These are phyloP conservation scores for Nemotelus nigrinus DNA, from an alignment of 2,888 invertebrate genomes.

Conservation along the genomic window DNA sequence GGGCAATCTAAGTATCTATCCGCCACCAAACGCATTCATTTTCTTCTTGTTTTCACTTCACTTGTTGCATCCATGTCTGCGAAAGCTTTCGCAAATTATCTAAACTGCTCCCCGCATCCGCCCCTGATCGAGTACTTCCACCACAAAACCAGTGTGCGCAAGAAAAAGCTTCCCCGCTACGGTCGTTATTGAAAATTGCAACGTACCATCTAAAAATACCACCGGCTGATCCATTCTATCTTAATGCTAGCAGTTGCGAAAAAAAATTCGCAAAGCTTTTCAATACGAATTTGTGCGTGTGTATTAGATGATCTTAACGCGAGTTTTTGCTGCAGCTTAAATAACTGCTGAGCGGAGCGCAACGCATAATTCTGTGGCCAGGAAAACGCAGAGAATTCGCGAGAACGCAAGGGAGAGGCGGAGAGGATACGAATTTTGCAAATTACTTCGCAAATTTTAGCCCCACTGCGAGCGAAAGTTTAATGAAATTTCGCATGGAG, in stretches of 20 bases:
- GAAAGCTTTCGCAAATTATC: constrained; percentile 8
- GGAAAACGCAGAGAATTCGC: neutral
- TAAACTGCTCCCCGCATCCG: neutral
- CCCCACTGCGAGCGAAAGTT: neutral
- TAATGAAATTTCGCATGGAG: constrained; percentile 19
- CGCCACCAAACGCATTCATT: neutral
- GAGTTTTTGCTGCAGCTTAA: neutral
- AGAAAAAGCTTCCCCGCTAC: constrained; percentile 7
- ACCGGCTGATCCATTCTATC: neutral
- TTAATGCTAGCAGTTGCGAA: neutral
- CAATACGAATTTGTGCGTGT: constrained; percentile 24
- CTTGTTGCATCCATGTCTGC: neutral
- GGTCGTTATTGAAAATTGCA: neutral
- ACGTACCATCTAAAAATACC: constrained; percentile 13
- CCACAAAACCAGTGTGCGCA: neutral
- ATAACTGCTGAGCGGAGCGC: neutral
- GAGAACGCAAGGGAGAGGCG: neutral
- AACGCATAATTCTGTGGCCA: neutral
- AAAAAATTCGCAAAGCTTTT: constrained; percentile 25
- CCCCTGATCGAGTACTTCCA: too few species aligned
- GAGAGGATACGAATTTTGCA: constrained; percentile 23
- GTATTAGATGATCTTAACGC: neutral
- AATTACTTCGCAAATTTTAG: constrained; percentile 20
- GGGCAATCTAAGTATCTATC: neutral
- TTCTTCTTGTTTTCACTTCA: neutral